A percentile compares a stretch with the other conserved stretches of the same genome.
These are phyloP conservation scores for Yponomeuta cagnagella DNA, from an alignment of 2,888 invertebrate species.

Conservation along the genomic window DNA sequence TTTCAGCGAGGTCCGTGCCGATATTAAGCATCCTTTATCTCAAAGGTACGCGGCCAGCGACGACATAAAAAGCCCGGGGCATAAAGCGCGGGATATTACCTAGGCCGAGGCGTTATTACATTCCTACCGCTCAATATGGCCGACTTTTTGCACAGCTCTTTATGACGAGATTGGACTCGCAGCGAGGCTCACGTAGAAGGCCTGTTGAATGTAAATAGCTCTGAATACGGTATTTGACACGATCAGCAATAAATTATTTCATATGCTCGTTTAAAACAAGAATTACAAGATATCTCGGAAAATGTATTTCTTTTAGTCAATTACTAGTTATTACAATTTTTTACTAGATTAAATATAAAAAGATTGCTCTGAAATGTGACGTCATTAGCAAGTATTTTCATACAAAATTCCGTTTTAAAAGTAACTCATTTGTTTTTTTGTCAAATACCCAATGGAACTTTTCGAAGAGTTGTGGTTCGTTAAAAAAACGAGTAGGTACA, in stretches of 20 bases:
- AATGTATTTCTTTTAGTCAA: too few species aligned
- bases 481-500: too few species aligned
- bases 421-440: too few species aligned
- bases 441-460: neutral
- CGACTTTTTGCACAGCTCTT: slow-evolving; percentile 25
- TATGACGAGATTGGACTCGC: neutral
- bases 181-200: neutral
- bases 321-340: too few species aligned
- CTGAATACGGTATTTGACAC: neutral
- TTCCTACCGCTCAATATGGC: slow-evolving; percentile 41
- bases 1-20: neutral
- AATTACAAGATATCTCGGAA: too few species aligned
- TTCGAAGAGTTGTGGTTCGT: neutral
- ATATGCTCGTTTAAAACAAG: too few species aligned
- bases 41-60: slow-evolving; percentile 21
- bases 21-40: slow-evolving; percentile 17
- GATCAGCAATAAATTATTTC: too few species aligned
- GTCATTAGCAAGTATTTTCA: too few species aligned
- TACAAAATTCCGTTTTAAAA: too few species aligned
- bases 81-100: slow-evolving; percentile 30
- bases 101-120: slow-evolving; percentile 45
- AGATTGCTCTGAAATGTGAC: too few species aligned
- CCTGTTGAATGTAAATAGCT: neutral
- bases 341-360: too few species aligned
- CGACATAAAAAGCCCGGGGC: slow-evolving; percentile 26